These are phyloP conservation scores for Dugesia japonica DNA, from an alignment of 2,888 invertebrate genomes.

Conservation along the genomic window DNA sequence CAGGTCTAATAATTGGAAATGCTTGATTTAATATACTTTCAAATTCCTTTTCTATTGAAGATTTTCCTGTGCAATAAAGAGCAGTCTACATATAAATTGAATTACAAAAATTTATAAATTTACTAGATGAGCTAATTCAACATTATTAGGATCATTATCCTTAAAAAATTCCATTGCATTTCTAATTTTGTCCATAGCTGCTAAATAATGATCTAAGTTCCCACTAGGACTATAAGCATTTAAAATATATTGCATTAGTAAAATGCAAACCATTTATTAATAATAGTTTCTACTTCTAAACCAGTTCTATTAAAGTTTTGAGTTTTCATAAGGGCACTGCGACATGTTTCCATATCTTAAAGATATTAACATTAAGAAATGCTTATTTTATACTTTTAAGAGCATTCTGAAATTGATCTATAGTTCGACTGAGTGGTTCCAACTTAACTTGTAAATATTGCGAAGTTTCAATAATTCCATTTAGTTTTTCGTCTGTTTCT, in stretches of 20 bases:
- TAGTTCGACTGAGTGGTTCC: slow-evolving; percentile 22
- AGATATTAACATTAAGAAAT: too few relatives aligned
- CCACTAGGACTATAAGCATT: slow-evolving; percentile 23
- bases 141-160: slow-evolving; percentile 25
- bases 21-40: background rate
- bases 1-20: background rate
- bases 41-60: background rate
- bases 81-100: background rate
- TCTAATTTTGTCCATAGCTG: slow-evolving; percentile 22
- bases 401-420: slow-evolving; percentile 21
- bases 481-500: slow-evolving; percentile 23
- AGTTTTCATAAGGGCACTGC: slow-evolving; percentile 20
- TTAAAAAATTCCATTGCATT: slow-evolving; percentile 6
- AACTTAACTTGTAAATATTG: background rate
- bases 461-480: slow-evolving; percentile 22
- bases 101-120: background rate
- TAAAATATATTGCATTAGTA: too few relatives aligned
- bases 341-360: slow-evolving; percentile 25
- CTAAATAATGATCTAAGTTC: slow-evolving; percentile 20
- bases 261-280: slow-evolving; percentile 23
- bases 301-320: slow-evolving; percentile 20
- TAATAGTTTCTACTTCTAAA: background rate
- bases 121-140: background rate
- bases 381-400: background rate
- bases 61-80: background rate